A percentile compares a stretch with the other conserved stretches of the same genome.
Conservation (phyloP, 2,888 invertebrate genomes). For the Hirudinaria manillensis region DNA sequence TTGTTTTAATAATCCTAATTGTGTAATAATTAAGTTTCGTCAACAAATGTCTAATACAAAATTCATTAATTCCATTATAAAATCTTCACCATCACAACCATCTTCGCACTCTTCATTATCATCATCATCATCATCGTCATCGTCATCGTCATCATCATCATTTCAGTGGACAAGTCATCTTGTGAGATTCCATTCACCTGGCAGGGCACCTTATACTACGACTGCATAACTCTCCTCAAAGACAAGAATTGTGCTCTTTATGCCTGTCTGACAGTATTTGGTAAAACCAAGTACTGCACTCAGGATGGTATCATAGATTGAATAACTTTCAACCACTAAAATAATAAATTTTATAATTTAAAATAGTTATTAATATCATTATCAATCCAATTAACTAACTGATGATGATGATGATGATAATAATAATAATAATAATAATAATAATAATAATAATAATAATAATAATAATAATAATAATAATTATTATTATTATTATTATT, state of each 20-base stretch:
- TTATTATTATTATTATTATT: too few relatives aligned
- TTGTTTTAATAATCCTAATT: too few relatives aligned
- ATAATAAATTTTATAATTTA: neutral
- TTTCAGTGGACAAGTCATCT: neutral
- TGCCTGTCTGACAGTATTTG: neutral
- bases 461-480: too few relatives aligned
- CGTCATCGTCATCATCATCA: neutral
- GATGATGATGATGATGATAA: too few relatives aligned
- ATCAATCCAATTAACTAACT: too few relatives aligned
- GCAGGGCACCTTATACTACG: neutral
- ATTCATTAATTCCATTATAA: too few relatives aligned
- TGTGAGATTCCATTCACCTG: neutral
- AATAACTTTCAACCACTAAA: neutral
- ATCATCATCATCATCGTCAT: neutral
- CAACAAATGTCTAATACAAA: neutral
- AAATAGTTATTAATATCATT: too few relatives aligned
- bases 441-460: too few relatives aligned
- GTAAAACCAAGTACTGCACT: neutral
- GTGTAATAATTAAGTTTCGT: too few relatives aligned
- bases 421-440: too few relatives aligned
- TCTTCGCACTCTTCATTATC: too few relatives aligned
- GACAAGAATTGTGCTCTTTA: neutral
- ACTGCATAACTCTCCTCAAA: neutral
- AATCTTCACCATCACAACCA: too few relatives aligned
- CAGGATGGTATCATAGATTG: neutral